Percentiles rank a stretch among this genome's conserved stretches.
Evolutionary conservation across 2,888 invertebrate genomes (phyloP).

Genomic region (Drosophila nigritarsus): DNA sequence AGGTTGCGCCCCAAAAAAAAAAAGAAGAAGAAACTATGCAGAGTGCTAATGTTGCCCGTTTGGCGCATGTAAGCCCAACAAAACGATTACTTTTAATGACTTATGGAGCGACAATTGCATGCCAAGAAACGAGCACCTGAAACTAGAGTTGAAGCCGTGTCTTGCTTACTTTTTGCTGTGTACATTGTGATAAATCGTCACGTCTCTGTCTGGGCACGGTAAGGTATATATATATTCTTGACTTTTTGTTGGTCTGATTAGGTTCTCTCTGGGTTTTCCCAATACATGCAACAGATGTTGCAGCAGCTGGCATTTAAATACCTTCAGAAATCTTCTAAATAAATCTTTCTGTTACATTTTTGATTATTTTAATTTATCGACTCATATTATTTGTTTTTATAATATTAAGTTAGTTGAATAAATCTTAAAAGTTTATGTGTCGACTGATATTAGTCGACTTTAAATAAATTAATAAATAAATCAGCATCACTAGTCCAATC

Average conservation of each 20-base stretch:
- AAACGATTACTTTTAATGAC: slow-evolving; percentile 79
- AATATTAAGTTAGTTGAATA: no score
- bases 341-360: background rate
- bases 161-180: background rate
- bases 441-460: background rate
- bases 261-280: background rate
- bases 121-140: slow-evolving; percentile 34
- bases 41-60: slow-evolving; percentile 75
- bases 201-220: background rate
- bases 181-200: background rate
- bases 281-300: background rate
- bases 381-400: no score
- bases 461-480: background rate
- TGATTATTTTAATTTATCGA: no score
- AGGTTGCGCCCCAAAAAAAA: slow-evolving; percentile 57
- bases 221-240: background rate
- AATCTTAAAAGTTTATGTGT: background rate
- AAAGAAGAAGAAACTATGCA: slow-evolving; percentile 29
- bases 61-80: slow-evolving; percentile 75
- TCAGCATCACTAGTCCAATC: background rate
- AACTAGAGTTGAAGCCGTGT: slow-evolving; percentile 18
- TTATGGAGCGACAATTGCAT: slow-evolving; percentile 73
- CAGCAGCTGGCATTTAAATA: background rate
- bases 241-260: background rate
- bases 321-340: background rate